Conservation (phyloP, 2,797 vertebrate species). For the Acanthurus lineatus region DNA sequence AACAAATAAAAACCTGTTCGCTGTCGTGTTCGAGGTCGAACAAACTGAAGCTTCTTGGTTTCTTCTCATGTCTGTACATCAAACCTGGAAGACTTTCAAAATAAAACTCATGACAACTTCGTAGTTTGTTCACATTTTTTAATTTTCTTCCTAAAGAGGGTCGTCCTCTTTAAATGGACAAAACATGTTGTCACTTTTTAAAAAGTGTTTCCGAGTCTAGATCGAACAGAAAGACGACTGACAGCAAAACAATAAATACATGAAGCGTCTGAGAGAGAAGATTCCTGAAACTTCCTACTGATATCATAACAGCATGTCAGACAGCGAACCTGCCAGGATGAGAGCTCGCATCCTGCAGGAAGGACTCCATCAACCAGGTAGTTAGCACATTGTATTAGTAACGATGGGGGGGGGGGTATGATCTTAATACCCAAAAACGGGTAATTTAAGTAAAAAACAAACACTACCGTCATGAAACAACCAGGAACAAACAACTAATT, state of each 20-base stretch:
- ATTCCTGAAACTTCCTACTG: constrained; percentile 14
- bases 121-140: constrained; percentile 29
- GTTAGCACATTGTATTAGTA: not conserved
- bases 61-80: not conserved
- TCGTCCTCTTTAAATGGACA: constrained; percentile 43
- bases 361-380: not conserved
- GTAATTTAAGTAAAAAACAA: constrained; percentile 38
- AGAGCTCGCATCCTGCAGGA: not conserved
- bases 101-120: constrained; percentile 1
- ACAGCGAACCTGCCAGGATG: constrained; percentile 16
- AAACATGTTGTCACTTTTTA: constrained; percentile 46
- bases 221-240: constrained; percentile 31
- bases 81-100: not conserved
- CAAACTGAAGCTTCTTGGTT: too few relatives aligned
- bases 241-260: constrained; percentile 67
- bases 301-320: constrained; percentile 14
- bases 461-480: constrained; percentile 22
- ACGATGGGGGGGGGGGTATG: not conserved
- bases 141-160: constrained; percentile 32
- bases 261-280: not conserved
- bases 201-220: constrained; percentile 50
- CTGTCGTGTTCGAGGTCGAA: too few relatives aligned
- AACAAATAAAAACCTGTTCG: too few relatives aligned
- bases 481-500: constrained; percentile 47
- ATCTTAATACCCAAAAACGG: constrained; percentile 49